Base-by-base conservation (phyloP, 2,797 vertebrate genomes). In the Halcyon badia region DNA sequence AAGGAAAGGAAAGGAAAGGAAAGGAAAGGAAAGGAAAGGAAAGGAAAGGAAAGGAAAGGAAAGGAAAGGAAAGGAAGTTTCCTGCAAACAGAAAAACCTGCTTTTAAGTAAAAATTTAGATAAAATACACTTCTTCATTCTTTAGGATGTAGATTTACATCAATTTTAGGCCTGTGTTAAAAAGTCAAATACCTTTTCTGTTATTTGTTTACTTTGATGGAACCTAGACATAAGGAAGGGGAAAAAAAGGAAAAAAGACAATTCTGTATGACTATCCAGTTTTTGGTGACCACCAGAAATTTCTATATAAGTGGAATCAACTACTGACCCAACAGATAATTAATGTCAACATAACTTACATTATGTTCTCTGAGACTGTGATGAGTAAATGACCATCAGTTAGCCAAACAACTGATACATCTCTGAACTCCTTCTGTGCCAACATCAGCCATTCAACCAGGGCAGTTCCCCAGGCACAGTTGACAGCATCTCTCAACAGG, bases 351-450 rank as follows among this genome's bases (percentile, higher is more conserved):
- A 14, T 4, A 42, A 4, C 5, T 69, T 68, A 11, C 22, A 28
- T n/a, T 68, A 21, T 1, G 0, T 57, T 56, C 16, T 89, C 57
- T 39, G 25, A 33, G 16, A 66, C 19, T 58, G n/a, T 0, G 1
- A 60, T 18, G 41, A 66, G 15, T 58, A 73, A 60, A 33, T 48
- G 28, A 4, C 9, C 4, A 0, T 56, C 70, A 79, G 2, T 66
- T 62, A 92, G 10, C 4, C 18, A 68, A 15, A 3, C 0, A 1
- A 44, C 31, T 4, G 2, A 9, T 18, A 49, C 5, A 83, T 10
- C 33, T 91, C 41, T 61, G 39, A 71, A 56, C 18, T 86, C 41
- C 31, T 76, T 60, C 30, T 57, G 7, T 54, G 44, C 28, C 49
- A 75, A 46, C 28, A 58, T 30, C 54, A 65, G 18, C 57, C 54